Percentiles rank a stretch among this genome's conserved stretches.
phyloP scores from a whole-genome alignment of 2,888 invertebrate genomes.

The Pimpla rufipes region DNA sequence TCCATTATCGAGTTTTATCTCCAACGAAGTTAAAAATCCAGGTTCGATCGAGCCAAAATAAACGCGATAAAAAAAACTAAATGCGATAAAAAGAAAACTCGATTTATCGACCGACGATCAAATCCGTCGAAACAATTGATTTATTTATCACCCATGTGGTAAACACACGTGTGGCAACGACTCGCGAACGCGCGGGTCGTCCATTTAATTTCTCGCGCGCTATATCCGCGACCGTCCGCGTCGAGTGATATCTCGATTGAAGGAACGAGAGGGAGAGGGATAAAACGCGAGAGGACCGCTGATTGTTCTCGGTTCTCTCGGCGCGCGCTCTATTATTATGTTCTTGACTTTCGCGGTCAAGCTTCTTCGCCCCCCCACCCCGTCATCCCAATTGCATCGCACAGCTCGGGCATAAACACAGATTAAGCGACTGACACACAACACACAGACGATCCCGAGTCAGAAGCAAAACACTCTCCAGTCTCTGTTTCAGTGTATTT shows the following conservation, averaged over 20 bases:
- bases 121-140: not conserved
- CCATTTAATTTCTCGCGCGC: not conserved
- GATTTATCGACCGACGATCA: no score
- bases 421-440: constrained; percentile 13
- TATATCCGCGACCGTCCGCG: not conserved
- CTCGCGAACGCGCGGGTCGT: not conserved
- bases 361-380: constrained; percentile 65
- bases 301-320: constrained; percentile 59
- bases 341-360: constrained; percentile 81
- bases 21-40: no score
- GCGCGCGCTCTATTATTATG: constrained; percentile 79
- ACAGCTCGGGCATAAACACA: not conserved
- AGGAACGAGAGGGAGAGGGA: constrained; percentile 23
- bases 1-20: no score
- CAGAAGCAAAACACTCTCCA: not conserved
- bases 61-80: no score
- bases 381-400: constrained; percentile 47
- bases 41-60: no score
- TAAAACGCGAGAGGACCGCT: constrained; percentile 15
- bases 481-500: not conserved
- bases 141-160: not conserved
- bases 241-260: constrained; percentile 29
- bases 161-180: not conserved
- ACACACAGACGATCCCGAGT: not conserved
- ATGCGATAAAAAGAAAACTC: no score